phyloP scores from a whole-genome alignment of 2,888 invertebrate species.

The Noctuana brunneofusca region DNA sequence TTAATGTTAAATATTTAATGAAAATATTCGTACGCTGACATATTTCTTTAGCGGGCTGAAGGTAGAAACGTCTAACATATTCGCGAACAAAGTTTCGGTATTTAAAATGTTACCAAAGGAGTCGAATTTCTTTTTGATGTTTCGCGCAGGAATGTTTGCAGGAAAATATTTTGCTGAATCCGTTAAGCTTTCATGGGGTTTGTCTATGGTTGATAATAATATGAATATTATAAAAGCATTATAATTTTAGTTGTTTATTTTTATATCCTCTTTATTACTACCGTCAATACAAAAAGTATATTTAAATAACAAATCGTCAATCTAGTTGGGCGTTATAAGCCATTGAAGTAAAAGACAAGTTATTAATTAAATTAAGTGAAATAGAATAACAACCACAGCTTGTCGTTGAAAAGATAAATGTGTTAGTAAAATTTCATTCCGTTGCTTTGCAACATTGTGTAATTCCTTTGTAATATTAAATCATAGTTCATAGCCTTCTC shows the following conservation, averaged over 20 bases:
- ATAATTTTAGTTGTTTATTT: background rate
- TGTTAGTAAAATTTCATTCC: slow-evolving; percentile 80
- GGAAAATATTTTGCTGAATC: slow-evolving; percentile 12
- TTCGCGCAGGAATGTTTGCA: slow-evolving; percentile 7
- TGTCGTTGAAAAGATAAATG: slow-evolving; percentile 59
- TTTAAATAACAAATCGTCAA: too few relatives aligned
- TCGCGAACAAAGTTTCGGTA: slow-evolving; percentile 13
- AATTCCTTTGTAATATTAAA: slow-evolving; percentile 63
- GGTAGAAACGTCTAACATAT: slow-evolving; percentile 8
- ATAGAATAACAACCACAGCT: background rate
- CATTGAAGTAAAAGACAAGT: too few relatives aligned
- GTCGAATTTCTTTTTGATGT: slow-evolving; percentile 17
- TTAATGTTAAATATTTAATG: slow-evolving; percentile 5
- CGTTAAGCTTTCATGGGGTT: background rate
- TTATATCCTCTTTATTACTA: too few relatives aligned
- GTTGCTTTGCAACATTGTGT: slow-evolving; percentile 61
- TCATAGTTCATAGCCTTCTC: slow-evolving; percentile 7
- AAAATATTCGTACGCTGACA: slow-evolving; percentile 10
- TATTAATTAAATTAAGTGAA: too few relatives aligned
- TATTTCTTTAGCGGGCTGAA: slow-evolving; percentile 11
- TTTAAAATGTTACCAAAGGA: slow-evolving; percentile 18
- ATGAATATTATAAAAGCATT: background rate
- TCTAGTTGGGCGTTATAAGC: too few relatives aligned
- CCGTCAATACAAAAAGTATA: too few relatives aligned
- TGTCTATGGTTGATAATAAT: background rate